phyloP scores from a whole-genome alignment of 2,113 vertebrate genomes.

The Desmodus rotundus region DNA sequence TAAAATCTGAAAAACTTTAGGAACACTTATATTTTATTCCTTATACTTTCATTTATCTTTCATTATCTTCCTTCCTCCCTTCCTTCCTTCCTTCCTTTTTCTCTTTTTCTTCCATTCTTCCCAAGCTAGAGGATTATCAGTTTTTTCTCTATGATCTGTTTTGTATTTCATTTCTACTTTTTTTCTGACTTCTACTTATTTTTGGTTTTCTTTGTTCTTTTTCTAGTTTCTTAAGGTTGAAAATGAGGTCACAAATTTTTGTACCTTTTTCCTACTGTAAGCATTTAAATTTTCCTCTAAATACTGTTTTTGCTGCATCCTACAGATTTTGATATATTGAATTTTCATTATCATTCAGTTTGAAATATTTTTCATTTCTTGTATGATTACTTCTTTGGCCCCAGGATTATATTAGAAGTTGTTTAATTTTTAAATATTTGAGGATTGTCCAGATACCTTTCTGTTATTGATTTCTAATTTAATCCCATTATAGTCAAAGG shows the following conservation, averaged over 20 bases:
- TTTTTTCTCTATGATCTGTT: not conserved
- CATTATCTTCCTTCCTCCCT: not conserved
- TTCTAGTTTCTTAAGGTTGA: not conserved
- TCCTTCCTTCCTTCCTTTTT: too few relatives aligned
- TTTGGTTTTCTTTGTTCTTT: not conserved
- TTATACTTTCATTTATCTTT: not conserved
- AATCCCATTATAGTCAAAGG: not conserved
- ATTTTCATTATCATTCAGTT: not conserved
- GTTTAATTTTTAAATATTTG: not conserved
- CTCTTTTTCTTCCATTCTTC: not conserved
- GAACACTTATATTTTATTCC: not conserved
- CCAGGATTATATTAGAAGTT: not conserved
- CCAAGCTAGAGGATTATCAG: not conserved
- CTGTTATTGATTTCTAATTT: not conserved
- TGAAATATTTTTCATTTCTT: conserved; percentile 2
- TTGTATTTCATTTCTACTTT: not conserved
- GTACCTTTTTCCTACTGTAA: not conserved
- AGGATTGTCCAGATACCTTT: not conserved
- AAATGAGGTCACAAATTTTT: not conserved
- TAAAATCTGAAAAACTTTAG: not conserved
- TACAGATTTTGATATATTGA: not conserved
- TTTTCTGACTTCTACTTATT: not conserved
- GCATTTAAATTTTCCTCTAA: not conserved
- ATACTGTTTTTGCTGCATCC: not conserved
- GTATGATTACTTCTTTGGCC: not conserved